Base-by-base conservation (phyloP, 2,888 invertebrate species). In the Operophtera brumata region DNA sequence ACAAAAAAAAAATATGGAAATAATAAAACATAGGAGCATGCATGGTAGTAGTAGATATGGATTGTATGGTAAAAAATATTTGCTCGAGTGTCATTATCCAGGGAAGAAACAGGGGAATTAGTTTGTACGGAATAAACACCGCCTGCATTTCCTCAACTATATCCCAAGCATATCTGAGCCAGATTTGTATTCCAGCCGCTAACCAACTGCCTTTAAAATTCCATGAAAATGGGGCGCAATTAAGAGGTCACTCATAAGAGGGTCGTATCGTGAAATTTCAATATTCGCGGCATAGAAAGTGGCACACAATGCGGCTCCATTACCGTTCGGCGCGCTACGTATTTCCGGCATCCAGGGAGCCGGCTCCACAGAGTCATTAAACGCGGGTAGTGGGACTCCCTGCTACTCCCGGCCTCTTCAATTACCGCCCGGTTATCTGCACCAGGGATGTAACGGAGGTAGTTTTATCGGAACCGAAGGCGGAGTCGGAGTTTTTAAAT, bases 291-390 rank as follows among this genome's bases (percentile, higher is more conserved):
- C 78, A 82, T 84, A 80, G 84, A 86, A 84, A 86, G 77, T 83
- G 84, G 83, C 81, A 72, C 80, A 87, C 86, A 89, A 88, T 86
- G 82, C 82, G 78, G 77, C 77, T 78, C 80, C 78, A 83, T 86
- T 84, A 86, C 85, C 80, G 83, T 73, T 66, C 71, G 83, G 78
- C 82, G 71, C 85, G 81, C 86, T 72, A 84, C 85, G 85, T 87
- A 89, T 89, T 87, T 88, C 88, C 86, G 88, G 87, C 75, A 89
- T 88, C 80, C 78, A 74, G 73, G 73, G 52, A 52, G 59, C 58
- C 46, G 13, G 41, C 73, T 71, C 72, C 39, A 42, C 43, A 40
- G 75, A 82, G 78, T 87, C 88, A 89, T 89, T 89, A 89, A 83
- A 80, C 73, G 82, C 67, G 72, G 75, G 67, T 69, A 67, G 49